Conservation (phyloP, 2,888 invertebrate genomes). For the Athalia cordata region DNA sequence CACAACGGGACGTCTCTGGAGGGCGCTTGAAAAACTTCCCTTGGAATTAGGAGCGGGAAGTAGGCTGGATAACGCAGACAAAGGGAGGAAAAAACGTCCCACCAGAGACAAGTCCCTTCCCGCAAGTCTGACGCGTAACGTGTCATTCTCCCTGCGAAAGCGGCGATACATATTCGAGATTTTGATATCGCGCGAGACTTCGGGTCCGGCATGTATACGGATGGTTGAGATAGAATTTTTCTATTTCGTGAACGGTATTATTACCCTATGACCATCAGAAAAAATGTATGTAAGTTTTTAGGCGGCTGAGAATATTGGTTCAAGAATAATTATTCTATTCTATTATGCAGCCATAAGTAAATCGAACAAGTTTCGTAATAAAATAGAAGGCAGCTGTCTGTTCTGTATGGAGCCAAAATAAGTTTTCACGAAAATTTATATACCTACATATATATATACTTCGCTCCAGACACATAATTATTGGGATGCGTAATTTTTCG, state of each 20-base stretch:
- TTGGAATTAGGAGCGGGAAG: conserved; percentile 22
- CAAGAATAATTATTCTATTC: too few relatives aligned
- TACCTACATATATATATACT: too few relatives aligned
- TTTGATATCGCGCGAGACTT: background rate
- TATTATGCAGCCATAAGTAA: too few relatives aligned
- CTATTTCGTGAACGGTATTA: background rate
- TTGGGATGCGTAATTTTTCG: too few relatives aligned
- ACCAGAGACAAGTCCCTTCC: conserved; percentile 15
- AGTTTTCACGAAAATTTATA: too few relatives aligned
- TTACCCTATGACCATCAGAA: too few relatives aligned
- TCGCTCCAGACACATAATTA: too few relatives aligned
- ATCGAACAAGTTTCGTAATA: too few relatives aligned
- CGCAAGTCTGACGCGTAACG: conserved; percentile 16
- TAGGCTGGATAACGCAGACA: conserved; percentile 25
- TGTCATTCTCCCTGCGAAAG: conserved; percentile 3
- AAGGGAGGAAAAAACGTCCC: conserved; percentile 19
- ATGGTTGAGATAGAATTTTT: background rate
- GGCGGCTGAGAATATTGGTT: too few relatives aligned
- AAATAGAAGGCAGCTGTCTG: too few relatives aligned
- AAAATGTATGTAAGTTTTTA: too few relatives aligned
- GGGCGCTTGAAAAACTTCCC: conserved; percentile 36
- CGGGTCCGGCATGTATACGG: background rate
- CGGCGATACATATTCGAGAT: conserved; percentile 13
- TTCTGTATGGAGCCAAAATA: too few relatives aligned
- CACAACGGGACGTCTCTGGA: conserved; percentile 38